A percentile compares a stretch with the other conserved stretches of the same genome.
phyloP scores from a whole-genome alignment of 2,888 invertebrate genomes.

The Willowsia nigromaculata region DNA sequence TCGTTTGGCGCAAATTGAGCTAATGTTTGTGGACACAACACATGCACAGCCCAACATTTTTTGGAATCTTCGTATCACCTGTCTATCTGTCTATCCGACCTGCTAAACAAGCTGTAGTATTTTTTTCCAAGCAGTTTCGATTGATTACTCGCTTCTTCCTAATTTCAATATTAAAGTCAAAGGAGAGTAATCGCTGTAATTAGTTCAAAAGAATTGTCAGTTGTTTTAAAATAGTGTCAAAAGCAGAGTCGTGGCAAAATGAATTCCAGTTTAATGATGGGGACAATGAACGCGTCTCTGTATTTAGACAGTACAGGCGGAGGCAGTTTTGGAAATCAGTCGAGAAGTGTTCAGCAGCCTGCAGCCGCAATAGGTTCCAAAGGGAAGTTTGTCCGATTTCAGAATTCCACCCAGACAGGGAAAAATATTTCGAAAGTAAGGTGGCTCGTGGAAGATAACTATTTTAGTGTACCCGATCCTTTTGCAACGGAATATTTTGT shows the following conservation, averaged over 20 bases:
- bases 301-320: slow-evolving; percentile 41
- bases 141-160: no score
- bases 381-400: slow-evolving; percentile 45
- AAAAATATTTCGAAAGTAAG: slow-evolving; percentile 74
- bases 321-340: neutral
- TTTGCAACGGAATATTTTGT: slow-evolving; percentile 76
- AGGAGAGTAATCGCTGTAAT: no score
- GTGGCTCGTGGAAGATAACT: slow-evolving; percentile 71
- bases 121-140: no score
- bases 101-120: no score
- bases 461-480: slow-evolving; percentile 66
- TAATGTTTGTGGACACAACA: no score
- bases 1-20: no score
- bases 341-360: neutral
- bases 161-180: no score
- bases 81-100: no score
- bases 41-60: no score
- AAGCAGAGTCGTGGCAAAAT: neutral
- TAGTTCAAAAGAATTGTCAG: neutral
- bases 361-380: neutral
- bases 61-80: no score
- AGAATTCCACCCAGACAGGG: slow-evolving; percentile 74
- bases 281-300: slow-evolving; percentile 25
- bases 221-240: neutral
- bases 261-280: slow-evolving; percentile 45